Evolutionary conservation across 92 coral and sea anemone genomes (phyloP).

Genomic region (Diadumene lineata): DNA sequence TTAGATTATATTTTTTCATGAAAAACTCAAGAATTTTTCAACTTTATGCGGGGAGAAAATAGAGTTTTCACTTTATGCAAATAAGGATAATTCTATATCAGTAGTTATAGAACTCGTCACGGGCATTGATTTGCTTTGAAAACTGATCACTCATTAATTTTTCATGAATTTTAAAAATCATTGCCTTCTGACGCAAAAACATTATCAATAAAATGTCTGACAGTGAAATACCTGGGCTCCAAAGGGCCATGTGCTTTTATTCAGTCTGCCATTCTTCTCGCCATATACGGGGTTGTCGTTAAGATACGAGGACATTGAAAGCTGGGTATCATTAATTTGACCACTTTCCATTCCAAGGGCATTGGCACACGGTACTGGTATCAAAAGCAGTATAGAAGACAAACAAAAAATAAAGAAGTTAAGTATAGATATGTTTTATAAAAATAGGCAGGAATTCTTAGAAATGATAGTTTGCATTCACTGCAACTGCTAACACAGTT

Average conservation of each 20-base stretch:
- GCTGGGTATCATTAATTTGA: slow-evolving; percentile 5
- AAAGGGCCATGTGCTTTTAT: slow-evolving; percentile 24
- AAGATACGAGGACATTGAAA: slow-evolving; percentile 11
- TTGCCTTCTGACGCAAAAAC: background rate
- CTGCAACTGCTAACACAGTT: too few relatives aligned
- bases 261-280: slow-evolving; percentile 20
- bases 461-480: too few relatives aligned
- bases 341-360: slow-evolving; percentile 24
- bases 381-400: background rate
- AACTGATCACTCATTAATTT: background rate
- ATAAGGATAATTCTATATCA: too few relatives aligned
- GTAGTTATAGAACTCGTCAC: too few relatives aligned
- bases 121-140: too few relatives aligned
- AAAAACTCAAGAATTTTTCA: too few relatives aligned
- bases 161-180: background rate
- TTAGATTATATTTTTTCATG: too few relatives aligned
- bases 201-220: background rate
- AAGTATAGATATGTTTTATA: too few relatives aligned
- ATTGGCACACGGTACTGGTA: background rate
- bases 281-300: slow-evolving; percentile 14
- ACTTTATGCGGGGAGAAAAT: too few relatives aligned
- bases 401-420: too few relatives aligned
- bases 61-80: too few relatives aligned
- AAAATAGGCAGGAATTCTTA: too few relatives aligned
- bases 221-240: slow-evolving; percentile 18